These are phyloP conservation scores for Drosophila kurseongensis DNA, from an alignment of 1,140 invertebrate species.

Conservation along the genomic window DNA sequence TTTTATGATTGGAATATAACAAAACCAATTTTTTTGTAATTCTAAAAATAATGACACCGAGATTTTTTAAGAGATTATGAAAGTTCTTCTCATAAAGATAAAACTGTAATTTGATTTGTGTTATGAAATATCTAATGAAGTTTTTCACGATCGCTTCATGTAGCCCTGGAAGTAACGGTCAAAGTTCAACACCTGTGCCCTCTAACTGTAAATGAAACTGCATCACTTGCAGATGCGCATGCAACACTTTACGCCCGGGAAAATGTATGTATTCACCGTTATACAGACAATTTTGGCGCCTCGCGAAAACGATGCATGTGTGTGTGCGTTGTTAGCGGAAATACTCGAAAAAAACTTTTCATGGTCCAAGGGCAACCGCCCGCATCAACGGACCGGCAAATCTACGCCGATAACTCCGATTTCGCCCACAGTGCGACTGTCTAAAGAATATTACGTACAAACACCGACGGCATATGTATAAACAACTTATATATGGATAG, in stretches of 20 bases:
- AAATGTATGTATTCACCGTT: slow-evolving; percentile 41
- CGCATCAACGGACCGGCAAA: slow-evolving; percentile 13
- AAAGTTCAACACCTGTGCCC: slow-evolving; percentile 8
- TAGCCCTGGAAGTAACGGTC: neutral
- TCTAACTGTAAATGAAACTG: slow-evolving; percentile 17
- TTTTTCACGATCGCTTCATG: neutral
- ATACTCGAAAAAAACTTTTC: slow-evolving; percentile 3
- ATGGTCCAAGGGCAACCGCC: neutral
- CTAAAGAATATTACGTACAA: slow-evolving; percentile 28
- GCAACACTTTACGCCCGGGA: slow-evolving; percentile 31
- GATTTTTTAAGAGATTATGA: too few species aligned
- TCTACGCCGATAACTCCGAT: neutral
- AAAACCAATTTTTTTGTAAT: too few species aligned
- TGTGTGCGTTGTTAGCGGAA: neutral
- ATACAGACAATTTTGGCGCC: slow-evolving; percentile 33
- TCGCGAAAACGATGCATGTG: neutral
- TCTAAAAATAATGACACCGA: too few species aligned
- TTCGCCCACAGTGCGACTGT: slow-evolving; percentile 20
- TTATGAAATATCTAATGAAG: too few species aligned
- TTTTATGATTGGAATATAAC: too few species aligned
- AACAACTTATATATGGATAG: slow-evolving; percentile 5
- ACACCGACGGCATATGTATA: slow-evolving; percentile 1
- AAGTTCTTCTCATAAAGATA: too few species aligned
- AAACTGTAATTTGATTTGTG: too few species aligned
- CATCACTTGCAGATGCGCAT: slow-evolving; percentile 35